phyloP scores from a whole-genome alignment of 2,888 invertebrate genomes.

The Alloscopus bannaensis region DNA sequence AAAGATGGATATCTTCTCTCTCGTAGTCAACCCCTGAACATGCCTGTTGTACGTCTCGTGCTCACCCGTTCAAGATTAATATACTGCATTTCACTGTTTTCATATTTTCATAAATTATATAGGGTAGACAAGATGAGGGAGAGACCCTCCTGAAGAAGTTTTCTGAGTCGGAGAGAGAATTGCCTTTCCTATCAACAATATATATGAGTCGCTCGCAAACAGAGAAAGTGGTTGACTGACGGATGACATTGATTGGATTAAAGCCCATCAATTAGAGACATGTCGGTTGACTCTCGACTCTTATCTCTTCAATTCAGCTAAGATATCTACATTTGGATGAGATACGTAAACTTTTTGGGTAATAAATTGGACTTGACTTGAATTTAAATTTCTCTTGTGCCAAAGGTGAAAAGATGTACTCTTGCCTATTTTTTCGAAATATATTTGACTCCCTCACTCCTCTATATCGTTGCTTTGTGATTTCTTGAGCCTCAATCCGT shows the following conservation, averaged over 20 bases:
- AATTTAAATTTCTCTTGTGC: slow-evolving; percentile 53
- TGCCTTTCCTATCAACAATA: slow-evolving; percentile 21
- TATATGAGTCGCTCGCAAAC: background rate
- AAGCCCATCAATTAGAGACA: slow-evolving; percentile 57
- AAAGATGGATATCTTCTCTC: background rate
- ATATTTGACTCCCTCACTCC: background rate
- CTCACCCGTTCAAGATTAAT: background rate
- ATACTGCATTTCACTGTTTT: background rate
- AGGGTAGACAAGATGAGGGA: too few relatives aligned
- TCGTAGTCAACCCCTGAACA: background rate
- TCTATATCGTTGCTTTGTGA: background rate
- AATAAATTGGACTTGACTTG: slow-evolving; percentile 44
- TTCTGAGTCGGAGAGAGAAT: slow-evolving; percentile 2
- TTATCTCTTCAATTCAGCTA: background rate
- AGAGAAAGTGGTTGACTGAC: slow-evolving; percentile 44
- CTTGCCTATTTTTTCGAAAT: background rate
- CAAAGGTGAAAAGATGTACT: slow-evolving; percentile 44
- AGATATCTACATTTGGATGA: background rate
- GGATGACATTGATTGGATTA: slow-evolving; percentile 63
- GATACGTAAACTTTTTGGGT: slow-evolving; percentile 9
- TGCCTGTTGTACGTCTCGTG: background rate
- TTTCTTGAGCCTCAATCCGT: background rate
- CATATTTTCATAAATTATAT: slow-evolving; percentile 3
- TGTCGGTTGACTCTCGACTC: slow-evolving; percentile 30
- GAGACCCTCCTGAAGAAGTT: slow-evolving; percentile 57